Evolutionary conservation across 2,888 invertebrate species (phyloP).

Genomic region (Himalopsyche kuldschensis): DNA sequence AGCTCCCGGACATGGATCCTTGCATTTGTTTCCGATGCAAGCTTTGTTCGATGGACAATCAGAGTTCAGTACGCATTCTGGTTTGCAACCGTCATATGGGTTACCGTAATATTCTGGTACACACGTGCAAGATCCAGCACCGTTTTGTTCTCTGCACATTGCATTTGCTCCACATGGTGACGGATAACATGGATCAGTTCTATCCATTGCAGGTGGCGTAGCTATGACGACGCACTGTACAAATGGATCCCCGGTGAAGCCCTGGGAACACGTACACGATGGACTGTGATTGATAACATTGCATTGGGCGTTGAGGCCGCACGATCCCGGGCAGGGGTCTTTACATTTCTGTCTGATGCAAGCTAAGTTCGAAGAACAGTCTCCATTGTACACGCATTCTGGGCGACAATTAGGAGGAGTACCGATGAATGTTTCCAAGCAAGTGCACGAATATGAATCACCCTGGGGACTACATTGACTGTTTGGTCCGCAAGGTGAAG

Average conservation of each 20-base stretch:
- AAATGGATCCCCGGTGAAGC: constrained; percentile 77
- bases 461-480: constrained; percentile 42
- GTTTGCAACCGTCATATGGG: constrained; percentile 75
- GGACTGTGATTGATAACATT: constrained; percentile 74
- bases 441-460: constrained; percentile 57
- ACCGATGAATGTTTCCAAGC: constrained; percentile 61
- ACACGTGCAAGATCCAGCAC: constrained; percentile 58
- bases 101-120: constrained; percentile 72
- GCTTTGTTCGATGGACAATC: constrained; percentile 82
- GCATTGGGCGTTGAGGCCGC: constrained; percentile 74
- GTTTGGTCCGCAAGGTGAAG: constrained; percentile 66
- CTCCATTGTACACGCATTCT: constrained; percentile 72
- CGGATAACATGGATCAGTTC: constrained; percentile 75
- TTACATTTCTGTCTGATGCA: constrained; percentile 69
- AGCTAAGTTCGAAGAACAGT: constrained; percentile 65
- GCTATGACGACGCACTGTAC: constrained; percentile 57
- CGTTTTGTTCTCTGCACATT: constrained; percentile 62
- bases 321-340: constrained; percentile 76
- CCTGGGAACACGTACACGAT: constrained; percentile 70
- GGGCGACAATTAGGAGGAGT: constrained; percentile 72
- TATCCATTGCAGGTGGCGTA: constrained; percentile 42
- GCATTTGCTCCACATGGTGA: constrained; percentile 84
- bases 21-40: constrained; percentile 80
- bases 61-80: constrained; percentile 86
- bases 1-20: constrained; percentile 79